Evolutionary conservation across 2,888 invertebrate species (phyloP).

Genomic region (Dasysyrphus albostriatus): DNA sequence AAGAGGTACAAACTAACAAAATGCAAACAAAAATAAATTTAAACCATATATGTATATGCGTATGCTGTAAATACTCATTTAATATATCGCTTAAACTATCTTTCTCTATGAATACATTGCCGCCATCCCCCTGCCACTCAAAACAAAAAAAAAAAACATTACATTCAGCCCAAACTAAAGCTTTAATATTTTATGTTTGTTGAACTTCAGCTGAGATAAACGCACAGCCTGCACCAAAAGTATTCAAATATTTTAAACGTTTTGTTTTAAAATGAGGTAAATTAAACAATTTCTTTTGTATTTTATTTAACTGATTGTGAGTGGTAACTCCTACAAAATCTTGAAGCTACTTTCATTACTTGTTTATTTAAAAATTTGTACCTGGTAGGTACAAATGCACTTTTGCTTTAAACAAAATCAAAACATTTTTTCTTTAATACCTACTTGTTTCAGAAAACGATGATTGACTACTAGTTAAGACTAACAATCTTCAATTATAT

Average conservation of each 20-base stretch:
- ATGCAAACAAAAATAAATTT: constrained; percentile 1
- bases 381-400: no score
- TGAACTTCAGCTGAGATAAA: neutral
- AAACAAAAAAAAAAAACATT: constrained; percentile 58
- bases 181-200: constrained; percentile 66
- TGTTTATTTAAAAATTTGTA: no score
- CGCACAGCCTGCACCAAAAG: neutral
- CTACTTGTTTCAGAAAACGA: no score
- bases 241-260: neutral
- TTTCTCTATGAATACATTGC: neutral
- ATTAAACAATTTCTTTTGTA: no score
- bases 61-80: constrained; percentile 61
- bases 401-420: no score
- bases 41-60: constrained; percentile 52
- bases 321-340: no score
- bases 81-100: constrained; percentile 50
- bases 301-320: no score
- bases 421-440: no score
- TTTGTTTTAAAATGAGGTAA: no score
- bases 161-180: constrained; percentile 49
- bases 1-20: neutral
- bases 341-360: no score
- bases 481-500: no score
- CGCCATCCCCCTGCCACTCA: neutral
- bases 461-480: no score